Evolutionary conservation across 1,140 invertebrate genomes (phyloP).

Genomic region (Drosophila ogumai): DNA sequence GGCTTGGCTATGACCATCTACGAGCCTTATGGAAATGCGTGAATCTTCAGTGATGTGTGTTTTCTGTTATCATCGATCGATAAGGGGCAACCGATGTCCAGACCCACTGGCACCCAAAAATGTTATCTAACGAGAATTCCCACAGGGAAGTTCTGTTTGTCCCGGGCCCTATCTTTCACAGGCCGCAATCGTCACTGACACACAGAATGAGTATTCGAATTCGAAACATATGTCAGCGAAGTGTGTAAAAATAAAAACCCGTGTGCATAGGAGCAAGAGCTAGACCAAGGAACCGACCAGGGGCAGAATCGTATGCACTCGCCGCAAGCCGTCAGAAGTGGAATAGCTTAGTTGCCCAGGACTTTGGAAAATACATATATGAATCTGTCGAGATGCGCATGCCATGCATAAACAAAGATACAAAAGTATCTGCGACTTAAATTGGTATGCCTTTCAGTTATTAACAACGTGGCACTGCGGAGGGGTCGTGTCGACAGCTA

Average conservation of each 20-base stretch:
- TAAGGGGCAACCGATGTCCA: constrained; percentile 1
- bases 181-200: constrained; percentile 44
- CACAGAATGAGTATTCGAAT: constrained; percentile 61
- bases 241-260: constrained; percentile 58
- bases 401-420: constrained; percentile 61
- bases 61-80: constrained; percentile 6
- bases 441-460: constrained; percentile 64
- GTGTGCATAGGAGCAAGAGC: constrained; percentile 8
- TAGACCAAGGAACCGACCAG: constrained; percentile 7
- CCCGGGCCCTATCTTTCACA: neutral
- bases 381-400: constrained; percentile 20
- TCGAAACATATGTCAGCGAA: constrained; percentile 62
- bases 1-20: neutral
- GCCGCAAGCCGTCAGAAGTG: constrained; percentile 26
- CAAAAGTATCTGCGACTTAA: constrained; percentile 65
- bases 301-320: constrained; percentile 14
- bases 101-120: constrained; percentile 23
- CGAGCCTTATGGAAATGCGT: neutral
- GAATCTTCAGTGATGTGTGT: constrained; percentile 11
- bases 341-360: constrained; percentile 14
- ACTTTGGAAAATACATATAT: constrained; percentile 9
- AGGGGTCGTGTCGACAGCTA: constrained; percentile 57
- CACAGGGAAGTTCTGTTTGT: constrained; percentile 5
- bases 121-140: constrained; percentile 32
- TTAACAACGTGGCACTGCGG: constrained; percentile 48